Evolutionary conservation across 2,113 vertebrate genomes (phyloP).

Genomic region (Raja brachyura): DNA sequence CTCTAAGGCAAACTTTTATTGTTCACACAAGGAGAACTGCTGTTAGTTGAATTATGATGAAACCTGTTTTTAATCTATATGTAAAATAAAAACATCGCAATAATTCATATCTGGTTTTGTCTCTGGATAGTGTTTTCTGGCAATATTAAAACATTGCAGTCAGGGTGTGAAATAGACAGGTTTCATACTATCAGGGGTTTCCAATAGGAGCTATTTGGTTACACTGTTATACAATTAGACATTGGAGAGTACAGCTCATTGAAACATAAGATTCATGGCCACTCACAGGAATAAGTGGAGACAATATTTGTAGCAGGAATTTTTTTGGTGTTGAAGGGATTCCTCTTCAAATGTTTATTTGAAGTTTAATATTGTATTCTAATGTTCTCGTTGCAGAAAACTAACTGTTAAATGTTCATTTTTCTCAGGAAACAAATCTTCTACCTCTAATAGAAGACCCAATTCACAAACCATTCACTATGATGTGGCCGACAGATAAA

Average conservation of each 20-base stretch:
- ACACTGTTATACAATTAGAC: not conserved
- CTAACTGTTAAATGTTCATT: not conserved
- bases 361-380: not conserved
- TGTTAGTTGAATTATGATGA: too few relatives aligned
- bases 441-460: conserved; percentile 58
- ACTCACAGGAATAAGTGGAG: not conserved
- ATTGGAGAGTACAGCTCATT: not conserved
- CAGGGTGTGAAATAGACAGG: not conserved
- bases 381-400: not conserved
- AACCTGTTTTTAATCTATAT: too few relatives aligned
- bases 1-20: too few relatives aligned
- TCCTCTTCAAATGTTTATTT: not conserved
- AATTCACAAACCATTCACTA: conserved; percentile 72
- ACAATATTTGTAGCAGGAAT: not conserved
- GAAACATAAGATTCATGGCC: not conserved
- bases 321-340: not conserved
- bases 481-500: conserved; percentile 84
- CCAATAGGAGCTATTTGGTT: not conserved
- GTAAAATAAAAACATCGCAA: too few relatives aligned
- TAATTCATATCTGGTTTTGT: too few relatives aligned
- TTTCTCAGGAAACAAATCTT: conserved; percentile 63
- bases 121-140: too few relatives aligned
- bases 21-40: too few relatives aligned
- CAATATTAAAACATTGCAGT: too few relatives aligned
- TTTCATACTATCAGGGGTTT: not conserved